Base-by-base conservation (phyloP, 2,113 vertebrate species). In the Phoxinus phoxinus region DNA sequence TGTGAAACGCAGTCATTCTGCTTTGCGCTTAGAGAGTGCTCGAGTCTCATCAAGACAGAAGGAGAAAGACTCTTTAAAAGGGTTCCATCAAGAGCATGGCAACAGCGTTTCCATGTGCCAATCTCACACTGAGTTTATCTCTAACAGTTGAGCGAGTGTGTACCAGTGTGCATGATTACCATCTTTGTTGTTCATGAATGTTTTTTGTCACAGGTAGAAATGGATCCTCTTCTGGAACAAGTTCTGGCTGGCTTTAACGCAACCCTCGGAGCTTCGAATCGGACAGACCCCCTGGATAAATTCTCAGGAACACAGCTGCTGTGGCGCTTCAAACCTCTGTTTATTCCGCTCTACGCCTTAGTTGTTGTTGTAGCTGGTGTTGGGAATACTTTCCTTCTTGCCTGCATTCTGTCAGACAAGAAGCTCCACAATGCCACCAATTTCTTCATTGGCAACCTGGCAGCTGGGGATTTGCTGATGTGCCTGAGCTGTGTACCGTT, bases 361-460 rank as follows among this genome's bases (percentile, higher is more conserved):
- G 85, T 96, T 21, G 93, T 95, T 85, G 91, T 87, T 0, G 94
- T 96, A 56, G 95, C 95, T 6, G 93, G 93, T 8, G 89, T 95
- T 3, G 95, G 95, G 65, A 96, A 95, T 84, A 85, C 89, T 35
- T 93, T 95, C 89, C 89, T 96, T 59, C 85, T 95, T 78, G 92
- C 91, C 51, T 95, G 95, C 84, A 95, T 96, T 65, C 46, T 93
- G 56, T 83, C 84, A 0, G 94, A 95, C 90, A 94, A 94, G 88
- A 95, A 95, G 81, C 94, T 96, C 48, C 95, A 96, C 92, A 95
- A 95, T 9, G 94, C 94, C 88, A 95, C 94, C 84, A 95, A 96
- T 90, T 89, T 95, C 89, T 96, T 96, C 90, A 94, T 96, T 0
- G 95, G 95, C 10, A 96, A 95, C 90, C 88, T 96, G 30, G 94